Evolutionary conservation across 2,113 vertebrate species (phyloP).

Genomic region (Oenanthe melanoleuca): DNA sequence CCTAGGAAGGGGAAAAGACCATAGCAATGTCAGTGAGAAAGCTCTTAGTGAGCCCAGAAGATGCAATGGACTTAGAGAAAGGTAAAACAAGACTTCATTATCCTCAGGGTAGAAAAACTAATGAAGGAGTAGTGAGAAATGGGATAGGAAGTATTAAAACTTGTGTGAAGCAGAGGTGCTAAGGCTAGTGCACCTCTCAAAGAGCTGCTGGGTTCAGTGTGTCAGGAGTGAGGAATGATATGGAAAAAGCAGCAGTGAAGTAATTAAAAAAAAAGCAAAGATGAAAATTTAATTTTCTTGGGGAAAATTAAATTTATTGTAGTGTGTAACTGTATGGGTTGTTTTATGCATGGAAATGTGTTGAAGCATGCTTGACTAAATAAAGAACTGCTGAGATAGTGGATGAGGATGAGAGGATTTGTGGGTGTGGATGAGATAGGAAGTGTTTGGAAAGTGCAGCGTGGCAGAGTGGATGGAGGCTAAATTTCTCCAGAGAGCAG

Average conservation of each 20-base stretch:
- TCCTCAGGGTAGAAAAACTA: constrained; percentile 56
- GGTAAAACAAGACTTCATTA: constrained; percentile 67
- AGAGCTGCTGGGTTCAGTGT: constrained; percentile 2
- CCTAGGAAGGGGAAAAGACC: constrained; percentile 69
- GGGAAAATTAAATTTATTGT: constrained; percentile 59
- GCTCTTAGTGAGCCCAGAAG: constrained; percentile 67
- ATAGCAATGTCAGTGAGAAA: constrained; percentile 68
- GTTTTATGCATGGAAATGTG: constrained; percentile 47
- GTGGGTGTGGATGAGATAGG: background rate
- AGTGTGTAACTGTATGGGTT: background rate
- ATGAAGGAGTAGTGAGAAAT: background rate
- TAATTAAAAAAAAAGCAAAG: background rate
- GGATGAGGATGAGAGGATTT: constrained; percentile 39
- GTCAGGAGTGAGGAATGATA: background rate
- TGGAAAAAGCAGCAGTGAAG: background rate
- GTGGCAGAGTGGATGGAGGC: background rate
- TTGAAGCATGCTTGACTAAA: constrained; percentile 59
- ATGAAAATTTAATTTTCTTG: constrained; percentile 59
- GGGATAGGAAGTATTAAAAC: constrained; percentile 24
- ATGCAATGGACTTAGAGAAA: constrained; percentile 69
- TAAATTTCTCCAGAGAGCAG: background rate
- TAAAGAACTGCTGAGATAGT: constrained; percentile 3
- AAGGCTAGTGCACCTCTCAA: background rate
- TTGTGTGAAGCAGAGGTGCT: background rate
- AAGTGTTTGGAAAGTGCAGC: background rate